Evolutionary conservation across 64 coral and sea anemone genomes (phyloP), one percentile per base, ranked within the genome.

Genomic region (Stichodactyla mertensii): DNA sequence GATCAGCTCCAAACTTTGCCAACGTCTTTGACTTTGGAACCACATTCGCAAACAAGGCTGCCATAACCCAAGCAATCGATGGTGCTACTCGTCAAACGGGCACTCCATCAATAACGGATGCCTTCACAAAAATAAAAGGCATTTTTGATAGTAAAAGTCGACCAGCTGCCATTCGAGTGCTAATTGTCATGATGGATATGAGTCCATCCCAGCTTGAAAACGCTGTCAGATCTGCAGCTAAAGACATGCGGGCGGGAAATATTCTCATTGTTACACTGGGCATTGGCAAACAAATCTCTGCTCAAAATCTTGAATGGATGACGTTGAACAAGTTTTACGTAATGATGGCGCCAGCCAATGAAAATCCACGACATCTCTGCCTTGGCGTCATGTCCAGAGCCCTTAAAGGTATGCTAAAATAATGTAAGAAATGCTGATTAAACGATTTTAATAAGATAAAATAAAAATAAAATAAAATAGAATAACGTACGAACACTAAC

Each of bases 161-260:
- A 18, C 84, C 84, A 58, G 51, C 70, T 24, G 85, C 90, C 23
- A 91, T 70, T 31, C 86, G 86, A 24, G 85, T 91, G n/a, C 53
- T 91, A 31, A 66, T 91, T 24, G 90, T 91, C 16, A 91, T 91
- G 24, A 54, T 91, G 54, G 90, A 91, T 18, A 69, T 82, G n/a
- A 79, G 23, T 15, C 64, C 90, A 8, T 6, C 4, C 4, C 22
- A 60, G 1, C 64, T 22, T 0, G 51, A 45, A 81, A 61, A 36
- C 16, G 52, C 78, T 0, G 8, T 86, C 19, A 87, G 69, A 13
- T n/a, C 51, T 52, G 60, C 16, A 16, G 85, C 64, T 6, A 0
- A 7, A 15, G 52, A 23, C 2, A 51, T 91, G 60, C 59, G 59
- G 19, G 20, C 64, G 3, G 70, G 66, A n/a, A 82, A 74, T 52